A percentile compares a stretch with the other conserved stretches of the same genome.
These are phyloP conservation scores for Micoletzkya japonica DNA, from an alignment of 2,888 invertebrate species.

Conservation along the genomic window DNA sequence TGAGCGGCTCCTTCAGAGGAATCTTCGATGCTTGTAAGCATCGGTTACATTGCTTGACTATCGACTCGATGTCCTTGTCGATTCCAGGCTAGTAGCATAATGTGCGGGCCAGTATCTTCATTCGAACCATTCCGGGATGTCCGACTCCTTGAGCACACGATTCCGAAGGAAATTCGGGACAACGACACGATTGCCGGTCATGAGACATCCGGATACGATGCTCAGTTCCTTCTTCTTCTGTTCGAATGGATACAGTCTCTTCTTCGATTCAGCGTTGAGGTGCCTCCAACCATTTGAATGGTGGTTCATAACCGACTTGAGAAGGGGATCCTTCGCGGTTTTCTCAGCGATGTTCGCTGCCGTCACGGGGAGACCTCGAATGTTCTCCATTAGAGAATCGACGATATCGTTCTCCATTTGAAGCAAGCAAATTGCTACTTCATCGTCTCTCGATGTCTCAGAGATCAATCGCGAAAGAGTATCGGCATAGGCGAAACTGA, in stretches of 20 bases:
- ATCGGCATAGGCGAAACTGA: slow-evolving; percentile 60
- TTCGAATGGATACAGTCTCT: not conserved
- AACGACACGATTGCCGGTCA: slow-evolving; percentile 32
- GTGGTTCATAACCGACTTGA: not conserved
- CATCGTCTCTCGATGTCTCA: slow-evolving; percentile 10
- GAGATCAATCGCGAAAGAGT: slow-evolving; percentile 54
- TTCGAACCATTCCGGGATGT: not conserved
- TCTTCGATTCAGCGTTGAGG: not conserved
- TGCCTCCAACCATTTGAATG: not conserved
- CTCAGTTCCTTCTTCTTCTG: not conserved
- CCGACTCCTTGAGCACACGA: not conserved
- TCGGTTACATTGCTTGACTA: not conserved
- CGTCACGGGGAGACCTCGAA: not conserved
- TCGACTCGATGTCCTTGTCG: slow-evolving; percentile 35
- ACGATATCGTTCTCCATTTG: slow-evolving; percentile 16
- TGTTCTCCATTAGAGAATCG: not conserved
- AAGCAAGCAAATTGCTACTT: slow-evolving; percentile 25
- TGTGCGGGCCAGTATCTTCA: not conserved
- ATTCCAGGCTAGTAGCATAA: slow-evolving; percentile 47
- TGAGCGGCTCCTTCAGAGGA: not conserved
- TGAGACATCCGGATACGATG: slow-evolving; percentile 22
- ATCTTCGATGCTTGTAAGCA: not conserved
- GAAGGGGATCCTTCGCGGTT: not conserved
- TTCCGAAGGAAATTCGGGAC: not conserved
- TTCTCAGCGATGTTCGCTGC: not conserved